Evolutionary conservation across 2,888 invertebrate genomes (phyloP), one percentile per base, ranked within the genome.

Genomic region (Eupithecia subfuscata): DNA sequence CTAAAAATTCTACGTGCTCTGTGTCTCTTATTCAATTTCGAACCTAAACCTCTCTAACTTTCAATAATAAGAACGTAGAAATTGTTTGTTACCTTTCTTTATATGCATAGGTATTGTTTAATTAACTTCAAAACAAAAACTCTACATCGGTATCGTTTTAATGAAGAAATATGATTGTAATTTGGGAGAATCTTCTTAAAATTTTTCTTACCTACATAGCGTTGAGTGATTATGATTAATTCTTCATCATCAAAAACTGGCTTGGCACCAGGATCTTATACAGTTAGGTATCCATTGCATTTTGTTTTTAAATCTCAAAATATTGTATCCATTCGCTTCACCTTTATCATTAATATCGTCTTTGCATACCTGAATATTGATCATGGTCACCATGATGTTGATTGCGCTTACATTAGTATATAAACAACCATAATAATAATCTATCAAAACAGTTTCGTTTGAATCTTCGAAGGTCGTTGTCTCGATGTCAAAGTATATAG

Each of bases 331-430:
- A n/a, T 56, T 22, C 64, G 64, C 52, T 73, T 56, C 75, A 73
- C 70, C 82, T 81, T 86, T 83, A 87, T 86, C 81, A 85, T 86
- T 87, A 85, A 75, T 84, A 86, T 86, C 86, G 78, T 86, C 86
- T 89, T 83, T 84, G 87, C 86, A 90, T 90, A 89, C 83, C 84
- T 88, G 88, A 89, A 89, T 90, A 89, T 84, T 88, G 81, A 89
- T 89, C 89, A 89, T 84, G 88, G 88, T 83, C 90, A 86, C 80
- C 83, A 84, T 82, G 83, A 84, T 88, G 86, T 88, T 89, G 85
- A 85, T 85, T 86, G 86, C 84, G 80, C 81, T 84, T 80, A 80
- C 77, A 80, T 80, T 84, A 79, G 80, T 81, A 67, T 81, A 67
- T 69, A 40, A 64, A 69, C 69, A 71, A 71, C 71, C 34, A 64